Base-by-base conservation (phyloP, 2,888 invertebrate species). In the Ceramica pisi region DNA sequence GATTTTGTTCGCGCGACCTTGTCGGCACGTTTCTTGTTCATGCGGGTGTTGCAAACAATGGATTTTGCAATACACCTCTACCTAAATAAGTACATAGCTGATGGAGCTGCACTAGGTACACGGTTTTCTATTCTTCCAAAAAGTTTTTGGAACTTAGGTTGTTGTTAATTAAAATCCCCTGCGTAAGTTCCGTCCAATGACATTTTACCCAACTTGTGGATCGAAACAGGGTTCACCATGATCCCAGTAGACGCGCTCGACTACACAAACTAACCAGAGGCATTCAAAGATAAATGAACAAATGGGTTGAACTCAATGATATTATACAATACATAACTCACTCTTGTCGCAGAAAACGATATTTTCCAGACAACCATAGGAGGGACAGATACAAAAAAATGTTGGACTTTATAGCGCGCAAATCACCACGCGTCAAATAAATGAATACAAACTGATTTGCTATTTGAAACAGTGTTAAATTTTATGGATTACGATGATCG, bases 1-100 rank as follows among this genome's bases (percentile, higher is more conserved):
- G 79, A 56, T 61, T n/a, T n/a, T 61, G 78, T 69, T 59, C 46
- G 62, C 41, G 26, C 53, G 80, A 60, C 80, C 79, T 74, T 80
- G 78, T 16, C 38, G 21, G 19, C 57, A 59, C 68, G 71, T 74
- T 81, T 80, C 79, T 78, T 71, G 67, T 60, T 66, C 44, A 70
- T 78, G 56, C 66, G 67, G 46, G 66, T 68, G 57, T 48, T 71
- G 53, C 79, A 67, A 79, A 75, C 60, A 79, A 81, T 71, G 19
- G 56, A 50, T 75, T 71, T 71, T 26, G 31, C 46, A 71, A 71
- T 60, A 67, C 10, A 38, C 38, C 12, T 48, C 21, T 53, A 60
- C n/a, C 9, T 50, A 10, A 50, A 10, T 38, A 38, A 1, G 12
- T 44, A 44, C 44, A 14, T 44, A 4, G 0, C 38, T 41, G 12